Evolutionary conservation across 2,888 invertebrate genomes (phyloP).

Genomic region (Xestia sexstrigata): DNA sequence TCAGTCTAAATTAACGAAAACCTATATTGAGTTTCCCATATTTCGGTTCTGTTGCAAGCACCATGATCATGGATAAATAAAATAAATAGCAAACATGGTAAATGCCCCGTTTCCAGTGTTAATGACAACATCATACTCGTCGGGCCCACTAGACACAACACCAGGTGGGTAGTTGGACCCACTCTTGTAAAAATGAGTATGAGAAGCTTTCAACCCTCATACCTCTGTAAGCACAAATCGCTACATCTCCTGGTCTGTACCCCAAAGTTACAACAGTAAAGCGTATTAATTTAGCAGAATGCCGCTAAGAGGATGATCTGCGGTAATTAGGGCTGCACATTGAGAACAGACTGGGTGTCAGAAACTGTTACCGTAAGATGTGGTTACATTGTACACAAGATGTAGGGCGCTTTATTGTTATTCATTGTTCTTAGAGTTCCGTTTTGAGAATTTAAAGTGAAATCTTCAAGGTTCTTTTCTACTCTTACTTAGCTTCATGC

Average conservation of each 20-base stretch:
- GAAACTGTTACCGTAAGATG: slow-evolving; percentile 67
- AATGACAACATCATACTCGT: too few species aligned
- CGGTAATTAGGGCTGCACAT: slow-evolving; percentile 81
- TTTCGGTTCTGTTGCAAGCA: too few species aligned
- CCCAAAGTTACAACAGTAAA: slow-evolving; percentile 65
- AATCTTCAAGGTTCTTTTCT: not conserved
- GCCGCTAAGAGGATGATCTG: slow-evolving; percentile 82
- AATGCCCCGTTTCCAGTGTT: too few species aligned
- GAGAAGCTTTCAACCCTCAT: not conserved
- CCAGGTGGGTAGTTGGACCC: too few species aligned
- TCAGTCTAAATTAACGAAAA: not conserved
- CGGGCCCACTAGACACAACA: too few species aligned
- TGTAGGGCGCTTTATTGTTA: slow-evolving; percentile 27
- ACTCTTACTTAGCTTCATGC: not conserved
- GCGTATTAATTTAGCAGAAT: slow-evolving; percentile 79
- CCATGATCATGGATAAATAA: too few species aligned
- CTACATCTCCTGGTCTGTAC: slow-evolving; percentile 38
- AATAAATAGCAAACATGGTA: too few species aligned
- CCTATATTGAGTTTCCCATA: too few species aligned
- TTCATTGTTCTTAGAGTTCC: slow-evolving; percentile 4
- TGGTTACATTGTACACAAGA: slow-evolving; percentile 48
- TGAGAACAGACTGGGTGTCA: slow-evolving; percentile 74
- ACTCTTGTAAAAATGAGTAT: not conserved
- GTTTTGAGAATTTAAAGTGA: not conserved
- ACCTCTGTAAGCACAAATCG: slow-evolving; percentile 11